Percentiles rank a stretch among this genome's conserved stretches.
Conservation (phyloP, 2,888 invertebrate species). For the Drosophila colorata region DNA sequence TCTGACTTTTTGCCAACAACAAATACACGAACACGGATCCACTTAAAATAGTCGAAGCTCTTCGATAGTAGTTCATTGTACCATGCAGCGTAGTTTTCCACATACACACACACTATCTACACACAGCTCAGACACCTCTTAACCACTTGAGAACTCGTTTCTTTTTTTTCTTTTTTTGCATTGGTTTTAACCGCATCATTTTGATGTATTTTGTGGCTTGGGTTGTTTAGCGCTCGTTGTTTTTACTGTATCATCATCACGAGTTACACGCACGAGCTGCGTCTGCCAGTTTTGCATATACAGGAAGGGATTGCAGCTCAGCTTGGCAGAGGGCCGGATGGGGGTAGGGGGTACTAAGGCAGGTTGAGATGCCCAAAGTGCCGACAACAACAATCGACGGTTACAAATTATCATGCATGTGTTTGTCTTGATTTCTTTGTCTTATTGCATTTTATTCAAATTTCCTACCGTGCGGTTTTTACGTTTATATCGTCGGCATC, state of each 20-base stretch:
- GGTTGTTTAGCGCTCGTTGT: conserved; percentile 67
- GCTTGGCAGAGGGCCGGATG: background rate
- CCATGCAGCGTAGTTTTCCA: conserved; percentile 23
- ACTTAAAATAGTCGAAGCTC: conserved; percentile 63
- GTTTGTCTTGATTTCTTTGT: conserved; percentile 69
- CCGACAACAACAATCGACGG: conserved; percentile 62
- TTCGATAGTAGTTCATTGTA: conserved; percentile 76
- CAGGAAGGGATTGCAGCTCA: conserved; percentile 11
- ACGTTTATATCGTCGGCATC: conserved; percentile 73
- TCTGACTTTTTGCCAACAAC: conserved; percentile 53
- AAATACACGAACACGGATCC: conserved; percentile 31
- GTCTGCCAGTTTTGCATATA: conserved; percentile 62
- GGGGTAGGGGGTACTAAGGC: background rate
- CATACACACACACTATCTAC: conserved; percentile 1
- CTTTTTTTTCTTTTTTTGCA: conserved; percentile 55
- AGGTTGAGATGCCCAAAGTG: conserved; percentile 55
- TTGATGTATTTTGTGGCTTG: conserved; percentile 81
- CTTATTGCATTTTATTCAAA: conserved; percentile 82
- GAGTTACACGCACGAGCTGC: conserved; percentile 79
- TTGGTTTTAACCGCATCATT: conserved; percentile 80
- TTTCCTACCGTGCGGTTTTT: conserved; percentile 81
- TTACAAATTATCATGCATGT: conserved; percentile 77
- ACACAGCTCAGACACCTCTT: conserved; percentile 53
- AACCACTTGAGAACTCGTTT: conserved; percentile 56
- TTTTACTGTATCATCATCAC: conserved; percentile 70